Evolutionary conservation across 1,140 invertebrate genomes (phyloP).

Genomic region (Heliconius himera): DNA sequence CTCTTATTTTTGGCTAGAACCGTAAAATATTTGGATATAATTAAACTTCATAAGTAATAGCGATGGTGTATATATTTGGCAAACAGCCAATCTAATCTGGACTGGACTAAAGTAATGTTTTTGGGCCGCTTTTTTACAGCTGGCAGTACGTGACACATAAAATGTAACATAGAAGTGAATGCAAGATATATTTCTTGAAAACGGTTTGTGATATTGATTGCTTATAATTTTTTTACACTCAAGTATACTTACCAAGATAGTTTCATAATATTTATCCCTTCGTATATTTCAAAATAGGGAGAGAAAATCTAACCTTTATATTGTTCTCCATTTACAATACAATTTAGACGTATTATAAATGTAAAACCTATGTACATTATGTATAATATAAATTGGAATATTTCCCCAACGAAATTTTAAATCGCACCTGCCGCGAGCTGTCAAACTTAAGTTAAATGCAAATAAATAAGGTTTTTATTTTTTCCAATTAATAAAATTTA

Average conservation of each 20-base stretch:
- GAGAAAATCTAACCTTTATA: too few relatives aligned
- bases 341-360: too few relatives aligned
- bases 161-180: neutral
- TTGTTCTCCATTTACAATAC: too few relatives aligned
- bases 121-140: neutral
- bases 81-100: conserved; percentile 16
- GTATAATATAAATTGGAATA: too few relatives aligned
- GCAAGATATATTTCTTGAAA: too few relatives aligned
- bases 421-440: neutral
- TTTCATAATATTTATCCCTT: too few relatives aligned
- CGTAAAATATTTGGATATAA: conserved; percentile 2
- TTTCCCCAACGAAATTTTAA: too few relatives aligned
- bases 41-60: neutral
- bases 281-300: too few relatives aligned
- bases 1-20: neutral
- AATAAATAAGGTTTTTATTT: neutral
- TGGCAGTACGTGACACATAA: neutral
- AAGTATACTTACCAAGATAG: too few relatives aligned
- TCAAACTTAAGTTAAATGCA: neutral
- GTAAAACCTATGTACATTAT: too few relatives aligned
- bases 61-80: conserved; percentile 4
- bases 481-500: neutral
- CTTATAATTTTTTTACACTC: too few relatives aligned
- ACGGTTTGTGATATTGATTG: too few relatives aligned
- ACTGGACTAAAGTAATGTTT: neutral